Base-by-base conservation (phyloP, 2,888 invertebrate species). In the Chaetogeoica ovagalla region DNA sequence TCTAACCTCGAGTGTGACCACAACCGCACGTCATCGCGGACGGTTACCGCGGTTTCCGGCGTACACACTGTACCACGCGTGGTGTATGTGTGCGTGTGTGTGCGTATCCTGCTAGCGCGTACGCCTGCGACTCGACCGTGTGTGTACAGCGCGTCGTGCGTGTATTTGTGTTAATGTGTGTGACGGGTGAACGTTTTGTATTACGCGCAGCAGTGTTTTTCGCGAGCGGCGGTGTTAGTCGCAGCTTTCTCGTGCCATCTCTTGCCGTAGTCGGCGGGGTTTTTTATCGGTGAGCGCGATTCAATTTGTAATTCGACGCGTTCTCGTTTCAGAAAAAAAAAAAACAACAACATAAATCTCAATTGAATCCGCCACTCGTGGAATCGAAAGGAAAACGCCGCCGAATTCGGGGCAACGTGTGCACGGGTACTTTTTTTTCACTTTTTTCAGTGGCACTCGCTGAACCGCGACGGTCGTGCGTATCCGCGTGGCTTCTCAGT, bases 151-250 rank as follows among this genome's bases (percentile, higher is more conserved):
- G 59, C 21, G 57, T 69, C 69, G 68, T 77, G 69, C 37, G 62
- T 70, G 60, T 70, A 71, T 79, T 70, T 70, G 19, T 63, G 77
- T 79, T 52, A n/a, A 55, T 55, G 70, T 79, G 77, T 69, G 76
- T 63, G 77, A 39, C 77, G 17, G 63, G 62, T 63, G 77, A 79
- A 70, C 70, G 77, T 71, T 57, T 70, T 79, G 70, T 60, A 60
- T n/a, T 23, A 68, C 69, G 30, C 30, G 4, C 30, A 4, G 21
- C 62, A 39, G 43, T 43, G n/a, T 48, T 68, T 68, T 37, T n/a
- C n/a, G 30, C 37, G 30, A 60, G 17, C 48, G 21, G n/a, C 19
- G n/a, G 37, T 39, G 57, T 57, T 39, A 9, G 23, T 68, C 1
- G 23, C 48, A 43, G 23, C 2, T 5, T 19, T 17, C 13, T 43